Conservation (phyloP, 2,888 invertebrate species). For the Oligia fasciuncula region DNA sequence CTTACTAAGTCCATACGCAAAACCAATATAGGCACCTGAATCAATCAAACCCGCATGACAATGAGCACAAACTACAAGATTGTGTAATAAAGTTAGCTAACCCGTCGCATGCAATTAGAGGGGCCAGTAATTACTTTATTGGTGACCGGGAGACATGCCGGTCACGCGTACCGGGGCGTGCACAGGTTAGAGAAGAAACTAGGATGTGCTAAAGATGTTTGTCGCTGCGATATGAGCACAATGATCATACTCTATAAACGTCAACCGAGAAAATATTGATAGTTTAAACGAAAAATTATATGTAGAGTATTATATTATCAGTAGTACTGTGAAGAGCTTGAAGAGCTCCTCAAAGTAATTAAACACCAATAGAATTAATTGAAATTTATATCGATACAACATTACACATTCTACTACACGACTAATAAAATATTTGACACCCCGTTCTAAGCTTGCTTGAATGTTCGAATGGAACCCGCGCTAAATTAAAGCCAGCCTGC, state of each 20-base stretch:
- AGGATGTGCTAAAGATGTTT: not conserved
- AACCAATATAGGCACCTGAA: constrained; percentile 14
- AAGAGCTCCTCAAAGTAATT: no score
- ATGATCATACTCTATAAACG: not conserved
- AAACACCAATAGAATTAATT: no score
- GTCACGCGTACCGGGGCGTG: constrained; percentile 59
- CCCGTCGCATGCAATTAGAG: constrained; percentile 67
- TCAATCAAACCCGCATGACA: constrained; percentile 54
- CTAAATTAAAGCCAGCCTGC: no score
- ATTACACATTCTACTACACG: no score
- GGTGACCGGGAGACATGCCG: constrained; percentile 66
- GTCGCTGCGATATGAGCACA: constrained; percentile 10
- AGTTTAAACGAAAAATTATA: not conserved
- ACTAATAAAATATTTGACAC: no score
- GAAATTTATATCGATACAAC: no score
- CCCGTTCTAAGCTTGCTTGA: no score
- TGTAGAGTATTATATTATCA: no score
- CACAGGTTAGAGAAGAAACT: constrained; percentile 43
- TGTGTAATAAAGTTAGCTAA: constrained; percentile 65
- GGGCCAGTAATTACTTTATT: constrained; percentile 66
- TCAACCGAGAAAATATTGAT: no score
- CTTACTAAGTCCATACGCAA: constrained; percentile 12
- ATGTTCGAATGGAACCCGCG: no score
- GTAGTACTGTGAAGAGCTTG: no score
- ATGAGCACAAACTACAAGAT: constrained; percentile 63